phyloP scores from a whole-genome alignment of 2,797 vertebrate species.

The Darevskia nairensis region DNA sequence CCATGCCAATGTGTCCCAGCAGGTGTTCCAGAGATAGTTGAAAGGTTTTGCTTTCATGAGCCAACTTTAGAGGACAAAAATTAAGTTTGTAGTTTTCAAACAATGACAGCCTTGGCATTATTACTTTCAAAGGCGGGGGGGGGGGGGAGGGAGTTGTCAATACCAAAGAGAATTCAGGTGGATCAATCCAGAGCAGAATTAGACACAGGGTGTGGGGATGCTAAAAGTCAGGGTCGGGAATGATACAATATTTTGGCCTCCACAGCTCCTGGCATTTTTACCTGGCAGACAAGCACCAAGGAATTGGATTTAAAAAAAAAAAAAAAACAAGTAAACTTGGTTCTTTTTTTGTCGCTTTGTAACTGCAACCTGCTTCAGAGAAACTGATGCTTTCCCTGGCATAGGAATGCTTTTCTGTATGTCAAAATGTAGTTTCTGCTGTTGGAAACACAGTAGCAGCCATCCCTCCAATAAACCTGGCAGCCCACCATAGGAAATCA shows the following conservation, averaged over 20 bases:
- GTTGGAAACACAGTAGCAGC: slow-evolving; percentile 3
- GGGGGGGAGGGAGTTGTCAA: slow-evolving; percentile 49
- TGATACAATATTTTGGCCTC: slow-evolving; percentile 16
- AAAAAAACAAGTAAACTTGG: background rate
- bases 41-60: slow-evolving; percentile 62
- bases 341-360: background rate
- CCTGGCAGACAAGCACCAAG: background rate
- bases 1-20: slow-evolving; percentile 60
- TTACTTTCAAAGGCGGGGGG: slow-evolving; percentile 59
- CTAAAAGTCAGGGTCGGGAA: slow-evolving; percentile 5
- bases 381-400: slow-evolving; percentile 5
- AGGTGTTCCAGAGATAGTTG: slow-evolving; percentile 66
- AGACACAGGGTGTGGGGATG: background rate
- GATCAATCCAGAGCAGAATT: slow-evolving; percentile 34
- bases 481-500: slow-evolving; percentile 14
- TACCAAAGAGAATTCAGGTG: slow-evolving; percentile 38
- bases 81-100: slow-evolving; percentile 60
- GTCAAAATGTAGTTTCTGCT: slow-evolving; percentile 26
- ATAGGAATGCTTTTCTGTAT: background rate
- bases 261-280: slow-evolving; percentile 41
- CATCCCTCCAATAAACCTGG: background rate
- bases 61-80: slow-evolving; percentile 61
- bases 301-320: background rate
- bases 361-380: background rate
- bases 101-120: slow-evolving; percentile 64